phyloP scores from a whole-genome alignment of 1,140 invertebrate genomes.

The Hylyphantes graminicola region DNA sequence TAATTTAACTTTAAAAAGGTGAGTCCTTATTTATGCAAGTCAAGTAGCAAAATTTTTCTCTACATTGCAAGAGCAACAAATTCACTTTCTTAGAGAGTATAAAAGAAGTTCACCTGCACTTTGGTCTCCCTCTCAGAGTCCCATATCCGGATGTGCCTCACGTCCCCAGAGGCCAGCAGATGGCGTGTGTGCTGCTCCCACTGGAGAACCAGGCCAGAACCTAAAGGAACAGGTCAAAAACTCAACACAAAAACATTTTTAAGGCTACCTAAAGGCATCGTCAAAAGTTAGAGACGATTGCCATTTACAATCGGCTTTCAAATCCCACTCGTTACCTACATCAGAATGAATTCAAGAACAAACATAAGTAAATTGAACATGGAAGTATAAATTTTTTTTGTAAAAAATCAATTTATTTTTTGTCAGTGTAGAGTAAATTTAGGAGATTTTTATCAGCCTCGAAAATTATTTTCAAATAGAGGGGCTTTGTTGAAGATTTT shows the following conservation, averaged over 20 bases:
- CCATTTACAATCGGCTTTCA: no score
- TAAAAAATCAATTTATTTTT: no score
- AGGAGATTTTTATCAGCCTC: no score
- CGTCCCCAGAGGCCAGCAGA: constrained; percentile 79
- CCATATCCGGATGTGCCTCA: constrained; percentile 82
- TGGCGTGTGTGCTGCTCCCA: constrained; percentile 82
- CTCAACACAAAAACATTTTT: not conserved
- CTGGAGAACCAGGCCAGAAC: constrained; percentile 76
- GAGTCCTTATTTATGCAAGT: not conserved
- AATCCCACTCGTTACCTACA: no score
- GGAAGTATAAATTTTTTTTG: no score
- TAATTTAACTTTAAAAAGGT: not conserved
- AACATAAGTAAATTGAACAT: no score
- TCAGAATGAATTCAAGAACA: no score
- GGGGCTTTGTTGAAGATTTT: no score
- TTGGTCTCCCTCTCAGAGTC: constrained; percentile 86
- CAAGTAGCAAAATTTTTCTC: not conserved
- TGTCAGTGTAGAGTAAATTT: no score
- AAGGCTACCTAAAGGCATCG: no score
- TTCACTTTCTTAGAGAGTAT: not conserved
- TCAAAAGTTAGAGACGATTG: no score
- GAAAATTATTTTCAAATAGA: no score
- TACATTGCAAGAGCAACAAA: not conserved
- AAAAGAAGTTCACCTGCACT: constrained; percentile 66
- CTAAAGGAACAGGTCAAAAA: constrained; percentile 60